Evolutionary conservation across 1,140 invertebrate genomes (phyloP), one percentile per base, ranked within the genome.

Genomic region (Apis laboriosa): DNA sequence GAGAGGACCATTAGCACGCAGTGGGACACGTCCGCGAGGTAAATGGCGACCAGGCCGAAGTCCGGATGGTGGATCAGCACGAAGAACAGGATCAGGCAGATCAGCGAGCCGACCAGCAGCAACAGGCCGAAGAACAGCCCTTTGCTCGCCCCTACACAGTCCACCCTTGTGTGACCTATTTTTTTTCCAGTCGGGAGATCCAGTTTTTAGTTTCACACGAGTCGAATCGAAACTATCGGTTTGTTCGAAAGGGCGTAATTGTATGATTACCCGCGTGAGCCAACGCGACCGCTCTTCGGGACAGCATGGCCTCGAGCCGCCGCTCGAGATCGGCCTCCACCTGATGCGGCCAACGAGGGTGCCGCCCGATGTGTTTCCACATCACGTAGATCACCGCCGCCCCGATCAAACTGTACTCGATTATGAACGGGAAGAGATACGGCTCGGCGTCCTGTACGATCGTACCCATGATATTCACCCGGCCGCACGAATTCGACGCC

Each of bases 371-470:
- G 93, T 98, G 98, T 91, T 97, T 97, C 98, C 98, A 99, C 97
- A 99, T 99, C 66, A 99, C 98, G 93, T 99, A 99, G 89, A 99
- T 97, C 43, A 99, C 98, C 72, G 98, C 98, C 43, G 99, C 98
- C 28, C 98, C 98, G 91, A 99, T 99, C 67, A 99, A 94, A 82
- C 98, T 98, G 93, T 99, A 99, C 92, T 99, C 98, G 90, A 99
- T 98, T 86, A 99, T 99, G 92, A 99, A 99, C 1, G 98, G 98
- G 94, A 98, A 99, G 34, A 99, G 95, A 92, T 98, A 99, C 1
- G 98, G 98, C 9, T 97, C 97, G 5, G 98, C 97, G 90, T 98
- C 97, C 85, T 97, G 96, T 0, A 98, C 97, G 83, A 98, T 98
- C 21, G 96, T 98, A 56, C 98, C 98, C 98, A 99, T 98, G 85